A percentile compares a stretch with the other conserved stretches of the same genome.
Conservation (phyloP, 2,113 vertebrate genomes). For the Eclectus roratus region DNA sequence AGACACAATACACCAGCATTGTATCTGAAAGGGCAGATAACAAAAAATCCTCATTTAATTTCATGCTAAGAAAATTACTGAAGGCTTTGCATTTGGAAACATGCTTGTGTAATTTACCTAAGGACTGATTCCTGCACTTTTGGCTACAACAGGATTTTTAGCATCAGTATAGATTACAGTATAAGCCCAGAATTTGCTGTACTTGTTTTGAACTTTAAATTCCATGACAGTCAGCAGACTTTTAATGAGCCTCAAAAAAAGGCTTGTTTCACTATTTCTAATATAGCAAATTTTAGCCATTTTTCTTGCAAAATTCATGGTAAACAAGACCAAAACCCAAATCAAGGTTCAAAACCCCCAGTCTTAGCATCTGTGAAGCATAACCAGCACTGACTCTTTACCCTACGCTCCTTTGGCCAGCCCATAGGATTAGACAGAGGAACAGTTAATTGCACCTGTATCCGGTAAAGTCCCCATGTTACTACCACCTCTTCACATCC, state of each 20-base stretch:
- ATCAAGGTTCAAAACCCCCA: neutral
- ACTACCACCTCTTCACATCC: neutral
- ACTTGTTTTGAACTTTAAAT: neutral
- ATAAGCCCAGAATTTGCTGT: neutral
- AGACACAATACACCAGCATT: accelerated
- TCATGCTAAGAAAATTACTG: neutral
- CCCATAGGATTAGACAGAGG: neutral
- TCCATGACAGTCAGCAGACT: neutral
- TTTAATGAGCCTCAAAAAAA: neutral
- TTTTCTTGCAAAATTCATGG: neutral
- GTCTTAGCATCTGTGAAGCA: neutral
- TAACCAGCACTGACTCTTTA: neutral
- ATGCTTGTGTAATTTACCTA: neutral
- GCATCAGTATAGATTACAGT: neutral
- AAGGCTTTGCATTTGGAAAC: neutral
- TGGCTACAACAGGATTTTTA: neutral
- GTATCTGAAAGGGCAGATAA: neutral
- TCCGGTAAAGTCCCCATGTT: accelerated
- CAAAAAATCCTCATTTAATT: neutral
- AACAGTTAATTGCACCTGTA: neutral
- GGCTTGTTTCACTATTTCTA: neutral
- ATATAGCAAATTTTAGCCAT: neutral
- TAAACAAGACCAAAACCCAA: neutral
- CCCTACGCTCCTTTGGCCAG: neutral
- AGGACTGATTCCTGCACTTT: neutral